Base-by-base conservation (phyloP, 2,888 invertebrate genomes). In the Pollenia amentaria region DNA sequence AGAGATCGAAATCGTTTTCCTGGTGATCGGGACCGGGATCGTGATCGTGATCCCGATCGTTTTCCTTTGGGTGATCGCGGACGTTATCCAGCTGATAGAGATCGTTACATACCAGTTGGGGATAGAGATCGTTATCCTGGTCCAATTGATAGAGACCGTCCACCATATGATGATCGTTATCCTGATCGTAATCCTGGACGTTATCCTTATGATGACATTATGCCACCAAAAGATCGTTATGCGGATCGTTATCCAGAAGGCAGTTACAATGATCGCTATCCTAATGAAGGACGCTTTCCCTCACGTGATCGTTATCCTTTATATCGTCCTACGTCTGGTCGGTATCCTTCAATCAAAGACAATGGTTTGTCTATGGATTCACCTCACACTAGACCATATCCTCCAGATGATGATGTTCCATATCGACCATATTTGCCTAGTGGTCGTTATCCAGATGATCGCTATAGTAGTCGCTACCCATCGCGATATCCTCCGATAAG, bases 381-480 rank as follows among this genome's bases (percentile, higher is more conserved):
- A 88, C 94, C 94, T 0, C 92, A 93, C 46, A 91, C 91, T 1
- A 89, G 94, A 44, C 91, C 92, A 2, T 92, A 90, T 88, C 91
- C 92, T 55, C 88, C 89, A 1, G 91, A 91, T 4, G 93, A 92
- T 53, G 92, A 92, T 75, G 89, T 90, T 1, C 46, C 88, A 2
- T 92, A 92, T 48, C 89, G 92, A 0, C 93, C 93, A 1, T 93
- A 92, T 80, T 90, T 91, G 1, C 90, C 90, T 0, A 69, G 57
- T 0, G 88, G 90, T 0, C 73, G 91, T 10, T 92, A 92, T 77
- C 92, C 93, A 14, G 92, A 92, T 11, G 91, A 90, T 88, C 90
- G 92, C 51, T 92, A 91, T 85, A 89, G 90, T 16, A 89, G 89
- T 67, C 91, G 90, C 9, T 93, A 91, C 88, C 91, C 93, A 3